Percentiles rank a stretch among this genome's conserved stretches.
Evolutionary conservation across 1,140 invertebrate genomes (phyloP).

Genomic region (Musca domestica): DNA sequence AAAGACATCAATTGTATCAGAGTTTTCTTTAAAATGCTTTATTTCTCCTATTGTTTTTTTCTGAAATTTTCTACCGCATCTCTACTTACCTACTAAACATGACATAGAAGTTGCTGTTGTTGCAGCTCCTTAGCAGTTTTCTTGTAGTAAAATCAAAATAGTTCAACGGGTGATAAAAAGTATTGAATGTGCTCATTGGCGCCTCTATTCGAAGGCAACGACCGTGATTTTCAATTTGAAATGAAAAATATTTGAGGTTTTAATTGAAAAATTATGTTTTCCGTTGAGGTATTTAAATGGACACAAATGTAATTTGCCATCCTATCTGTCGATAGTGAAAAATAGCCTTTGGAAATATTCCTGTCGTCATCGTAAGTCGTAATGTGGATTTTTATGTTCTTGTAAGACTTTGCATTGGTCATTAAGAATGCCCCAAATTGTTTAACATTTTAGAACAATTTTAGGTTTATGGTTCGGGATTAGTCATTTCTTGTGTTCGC

Average conservation of each 20-base stretch:
- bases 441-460: not conserved
- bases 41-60: not conserved
- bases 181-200: not conserved
- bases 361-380: not conserved
- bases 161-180: not conserved
- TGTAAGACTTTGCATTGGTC: not conserved
- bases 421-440: not conserved
- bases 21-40: not conserved
- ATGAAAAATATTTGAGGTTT: slow-evolving; percentile 4
- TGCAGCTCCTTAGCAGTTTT: too few relatives aligned
- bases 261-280: slow-evolving; percentile 20
- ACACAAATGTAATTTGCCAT: slow-evolving; percentile 6
- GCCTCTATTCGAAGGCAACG: not conserved
- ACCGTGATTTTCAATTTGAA: too few relatives aligned
- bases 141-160: not conserved
- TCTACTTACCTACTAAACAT: not conserved
- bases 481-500: not conserved
- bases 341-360: not conserved
- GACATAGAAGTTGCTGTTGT: too few relatives aligned
- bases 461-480: not conserved
- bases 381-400: too few relatives aligned
- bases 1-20: not conserved
- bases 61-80: not conserved
- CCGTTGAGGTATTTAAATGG: slow-evolving; percentile 12
- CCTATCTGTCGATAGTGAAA: not conserved